A percentile compares a stretch with the other conserved stretches of the same genome.
phyloP scores from a whole-genome alignment of 2,888 invertebrate genomes.

The Chironomus riparius region DNA sequence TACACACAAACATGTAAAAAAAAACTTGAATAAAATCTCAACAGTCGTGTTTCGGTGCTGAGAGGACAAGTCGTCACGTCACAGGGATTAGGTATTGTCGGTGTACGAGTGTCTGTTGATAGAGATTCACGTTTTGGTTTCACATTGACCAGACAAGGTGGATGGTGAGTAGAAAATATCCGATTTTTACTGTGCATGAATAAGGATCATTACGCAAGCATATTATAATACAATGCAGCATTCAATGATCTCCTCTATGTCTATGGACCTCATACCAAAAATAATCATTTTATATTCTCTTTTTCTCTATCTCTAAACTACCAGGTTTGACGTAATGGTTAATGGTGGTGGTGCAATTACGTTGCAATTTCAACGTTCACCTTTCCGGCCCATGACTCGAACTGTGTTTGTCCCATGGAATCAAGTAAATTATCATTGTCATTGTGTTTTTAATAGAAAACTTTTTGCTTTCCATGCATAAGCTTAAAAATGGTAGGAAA shows the following conservation, averaged over 20 bases:
- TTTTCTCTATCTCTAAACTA: neutral
- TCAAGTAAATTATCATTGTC: constrained; percentile 37
- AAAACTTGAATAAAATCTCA: neutral
- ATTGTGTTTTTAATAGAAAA: neutral
- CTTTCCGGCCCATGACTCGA: constrained; percentile 78
- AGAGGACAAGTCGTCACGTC: constrained; percentile 92
- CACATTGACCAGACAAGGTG: constrained; percentile 85
- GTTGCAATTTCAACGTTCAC: constrained; percentile 89
- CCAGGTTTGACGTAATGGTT: constrained; percentile 95
- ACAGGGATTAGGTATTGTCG: constrained; percentile 91
- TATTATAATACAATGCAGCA: neutral
- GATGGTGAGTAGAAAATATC: constrained; percentile 68
- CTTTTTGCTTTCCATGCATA: no score
- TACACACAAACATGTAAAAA: neutral
- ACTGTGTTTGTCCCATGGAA: constrained; percentile 97
- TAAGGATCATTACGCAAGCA: neutral
- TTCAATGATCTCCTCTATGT: neutral
- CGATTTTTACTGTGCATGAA: neutral
- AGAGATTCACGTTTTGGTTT: constrained; percentile 91
- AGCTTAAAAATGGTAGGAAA: no score
- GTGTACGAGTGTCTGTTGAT: constrained; percentile 93
- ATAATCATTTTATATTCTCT: neutral
- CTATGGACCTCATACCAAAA: neutral
- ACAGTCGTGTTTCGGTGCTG: constrained; percentile 97
- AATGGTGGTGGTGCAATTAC: constrained; percentile 98